A percentile compares a stretch with the other conserved stretches of the same genome.
These are phyloP conservation scores for Poeciliopsis turrubarensis DNA, from an alignment of 2,113 vertebrate genomes.

Conservation along the genomic window DNA sequence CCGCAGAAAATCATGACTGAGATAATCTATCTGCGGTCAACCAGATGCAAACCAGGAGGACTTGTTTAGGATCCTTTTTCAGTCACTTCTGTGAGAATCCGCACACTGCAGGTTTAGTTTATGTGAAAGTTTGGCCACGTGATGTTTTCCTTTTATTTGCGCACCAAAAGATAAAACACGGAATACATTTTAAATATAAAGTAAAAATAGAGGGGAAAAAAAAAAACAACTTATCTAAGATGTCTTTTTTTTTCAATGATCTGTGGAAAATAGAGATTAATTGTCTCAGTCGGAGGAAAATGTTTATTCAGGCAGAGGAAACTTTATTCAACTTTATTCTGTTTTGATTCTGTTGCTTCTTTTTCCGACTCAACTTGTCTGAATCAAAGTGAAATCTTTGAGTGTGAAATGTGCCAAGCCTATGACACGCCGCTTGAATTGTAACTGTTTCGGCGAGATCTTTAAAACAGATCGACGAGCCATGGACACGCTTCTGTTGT, in stretches of 20 bases:
- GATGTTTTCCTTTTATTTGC: not conserved
- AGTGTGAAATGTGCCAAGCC: too few relatives aligned
- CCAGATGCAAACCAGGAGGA: slow-evolving; percentile 15
- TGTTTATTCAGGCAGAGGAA: too few relatives aligned
- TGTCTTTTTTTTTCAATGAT: too few relatives aligned
- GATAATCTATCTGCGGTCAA: slow-evolving; percentile 39
- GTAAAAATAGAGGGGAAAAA: too few relatives aligned
- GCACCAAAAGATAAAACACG: too few relatives aligned
- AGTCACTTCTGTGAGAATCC: not conserved
- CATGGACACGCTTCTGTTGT: not conserved
- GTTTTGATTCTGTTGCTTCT: not conserved
- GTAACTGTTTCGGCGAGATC: not conserved
- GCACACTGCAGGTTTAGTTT: not conserved
- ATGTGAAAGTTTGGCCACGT: not conserved
- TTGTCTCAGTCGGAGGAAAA: too few relatives aligned
- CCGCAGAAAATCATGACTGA: slow-evolving; percentile 51
- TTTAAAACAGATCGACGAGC: not conserved
- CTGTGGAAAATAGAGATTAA: too few relatives aligned
- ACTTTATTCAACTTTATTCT: too few relatives aligned
- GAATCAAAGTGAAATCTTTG: not conserved
- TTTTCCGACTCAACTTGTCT: not conserved
- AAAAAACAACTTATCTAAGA: too few relatives aligned
- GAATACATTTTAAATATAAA: too few relatives aligned
- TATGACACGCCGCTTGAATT: not conserved
- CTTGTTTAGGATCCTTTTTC: slow-evolving; percentile 6